phyloP scores from a whole-genome alignment of 2,113 vertebrate genomes.

The Anoplopoma fimbria region DNA sequence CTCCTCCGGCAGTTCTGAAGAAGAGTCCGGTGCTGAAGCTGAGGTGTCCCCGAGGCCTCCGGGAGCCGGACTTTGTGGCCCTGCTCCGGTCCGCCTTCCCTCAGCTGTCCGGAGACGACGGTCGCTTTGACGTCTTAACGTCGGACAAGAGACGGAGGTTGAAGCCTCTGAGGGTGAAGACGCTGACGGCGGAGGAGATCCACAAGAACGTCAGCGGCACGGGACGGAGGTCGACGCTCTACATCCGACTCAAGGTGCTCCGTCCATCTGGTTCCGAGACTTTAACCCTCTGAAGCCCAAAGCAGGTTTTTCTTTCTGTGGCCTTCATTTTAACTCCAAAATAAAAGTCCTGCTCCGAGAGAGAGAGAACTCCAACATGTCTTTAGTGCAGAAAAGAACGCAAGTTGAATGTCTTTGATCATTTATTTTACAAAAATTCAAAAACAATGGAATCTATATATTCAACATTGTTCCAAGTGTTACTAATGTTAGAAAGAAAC shows the following conservation, averaged over 20 bases:
- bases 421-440: too few relatives aligned
- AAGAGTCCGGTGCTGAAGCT: conserved; percentile 37
- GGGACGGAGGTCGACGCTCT: background rate
- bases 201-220: background rate
- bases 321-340: too few relatives aligned
- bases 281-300: too few relatives aligned
- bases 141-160: conserved; percentile 25
- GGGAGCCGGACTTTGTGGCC: conserved; percentile 38
- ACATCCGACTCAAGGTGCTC: conserved; percentile 54
- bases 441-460: too few relatives aligned
- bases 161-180: conserved; percentile 4
- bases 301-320: too few relatives aligned
- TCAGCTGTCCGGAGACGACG: conserved; percentile 33
- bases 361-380: too few relatives aligned
- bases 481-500: too few relatives aligned
- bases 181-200: conserved; percentile 45
- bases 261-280: too few relatives aligned
- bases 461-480: too few relatives aligned
- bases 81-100: conserved; percentile 51
- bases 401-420: too few relatives aligned
- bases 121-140: conserved; percentile 33
- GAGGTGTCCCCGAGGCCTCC: conserved; percentile 46
- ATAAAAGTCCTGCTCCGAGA: too few relatives aligned
- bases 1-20: conserved; percentile 32
- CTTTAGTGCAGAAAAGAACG: too few relatives aligned